These are phyloP conservation scores for Drosophila tristis DNA, from an alignment of 1,140 invertebrate genomes.

Conservation along the genomic window DNA sequence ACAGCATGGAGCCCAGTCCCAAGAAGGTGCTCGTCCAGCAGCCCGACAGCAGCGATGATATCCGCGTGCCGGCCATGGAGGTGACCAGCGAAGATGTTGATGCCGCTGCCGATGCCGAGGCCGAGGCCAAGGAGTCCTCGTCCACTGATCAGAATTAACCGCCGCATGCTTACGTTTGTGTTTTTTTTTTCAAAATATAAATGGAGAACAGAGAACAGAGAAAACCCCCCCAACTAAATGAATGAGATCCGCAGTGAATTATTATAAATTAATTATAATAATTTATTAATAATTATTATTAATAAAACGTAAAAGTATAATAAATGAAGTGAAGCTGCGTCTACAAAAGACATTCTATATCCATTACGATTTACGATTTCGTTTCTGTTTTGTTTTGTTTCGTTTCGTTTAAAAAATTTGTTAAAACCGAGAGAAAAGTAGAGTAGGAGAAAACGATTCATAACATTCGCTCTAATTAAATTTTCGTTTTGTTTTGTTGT, in stretches of 20 bases:
- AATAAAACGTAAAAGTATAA: constrained; percentile 67
- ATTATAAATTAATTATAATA: constrained; percentile 82
- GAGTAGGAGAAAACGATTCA: constrained; percentile 30
- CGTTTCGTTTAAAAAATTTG: constrained; percentile 33
- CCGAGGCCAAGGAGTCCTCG: constrained; percentile 53
- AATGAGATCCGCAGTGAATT: constrained; percentile 64
- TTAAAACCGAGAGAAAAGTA: constrained; percentile 46
- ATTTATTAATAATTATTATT: constrained; percentile 80
- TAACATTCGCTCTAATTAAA: constrained; percentile 43
- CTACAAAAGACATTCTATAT: constrained; percentile 52
- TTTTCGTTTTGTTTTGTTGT: background rate
- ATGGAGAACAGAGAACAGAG: constrained; percentile 19
- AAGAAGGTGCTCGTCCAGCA: constrained; percentile 66
- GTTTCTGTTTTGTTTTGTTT: constrained; percentile 20
- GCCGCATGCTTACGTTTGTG: constrained; percentile 39
- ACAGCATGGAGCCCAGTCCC: constrained; percentile 73
- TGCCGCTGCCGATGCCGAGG: constrained; percentile 39
- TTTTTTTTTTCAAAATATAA: constrained; percentile 44
- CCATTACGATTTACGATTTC: constrained; percentile 34
- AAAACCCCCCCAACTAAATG: constrained; percentile 45
- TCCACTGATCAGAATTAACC: constrained; percentile 34
- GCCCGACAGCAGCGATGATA: constrained; percentile 67
- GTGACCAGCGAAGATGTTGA: constrained; percentile 36
- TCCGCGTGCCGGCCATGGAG: constrained; percentile 15
- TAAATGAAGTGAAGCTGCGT: constrained; percentile 70